These are phyloP conservation scores for Busseola fusca DNA, from an alignment of 2,888 invertebrate species.

Conservation along the genomic window DNA sequence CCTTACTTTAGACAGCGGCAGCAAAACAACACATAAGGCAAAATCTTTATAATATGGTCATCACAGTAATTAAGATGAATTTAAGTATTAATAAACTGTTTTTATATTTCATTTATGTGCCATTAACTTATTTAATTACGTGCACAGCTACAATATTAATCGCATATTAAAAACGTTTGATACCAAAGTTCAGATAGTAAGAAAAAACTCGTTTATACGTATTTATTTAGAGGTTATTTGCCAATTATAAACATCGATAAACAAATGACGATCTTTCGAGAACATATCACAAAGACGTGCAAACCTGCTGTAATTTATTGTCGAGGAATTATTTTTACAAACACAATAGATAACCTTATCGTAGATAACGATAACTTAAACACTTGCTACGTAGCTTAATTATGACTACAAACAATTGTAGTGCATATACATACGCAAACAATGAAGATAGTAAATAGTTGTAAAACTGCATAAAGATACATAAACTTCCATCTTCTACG, in stretches of 20 bases:
- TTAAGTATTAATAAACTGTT: constrained; percentile 25
- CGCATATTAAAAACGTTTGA: constrained; percentile 6
- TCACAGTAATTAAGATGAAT: constrained; percentile 13
- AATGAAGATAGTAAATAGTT: constrained; percentile 46
- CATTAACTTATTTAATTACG: constrained; percentile 27
- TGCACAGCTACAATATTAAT: constrained; percentile 14
- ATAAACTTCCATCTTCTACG: constrained; percentile 19
- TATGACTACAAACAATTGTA: constrained; percentile 19
- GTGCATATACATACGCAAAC: constrained; percentile 4
- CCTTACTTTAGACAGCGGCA: neutral
- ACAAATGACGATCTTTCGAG: constrained; percentile 28
- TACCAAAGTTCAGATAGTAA: constrained; percentile 6
- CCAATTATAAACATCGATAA: constrained; percentile 24
- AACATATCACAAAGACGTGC: constrained; percentile 15
- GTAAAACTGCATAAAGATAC: constrained; percentile 33
- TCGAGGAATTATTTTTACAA: constrained; percentile 28
- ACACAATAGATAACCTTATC: constrained; percentile 37
- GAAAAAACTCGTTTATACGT: neutral
- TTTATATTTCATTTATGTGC: constrained; percentile 21
- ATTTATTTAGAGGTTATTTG: constrained; percentile 21
- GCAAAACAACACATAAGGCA: neutral
- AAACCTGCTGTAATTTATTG: constrained; percentile 25
- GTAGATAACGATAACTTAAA: constrained; percentile 31
- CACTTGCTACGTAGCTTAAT: constrained; percentile 33
- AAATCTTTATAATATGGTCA: constrained; percentile 12